Base-by-base conservation (phyloP, 2,888 invertebrate species). In the Operophtera brumata region DNA sequence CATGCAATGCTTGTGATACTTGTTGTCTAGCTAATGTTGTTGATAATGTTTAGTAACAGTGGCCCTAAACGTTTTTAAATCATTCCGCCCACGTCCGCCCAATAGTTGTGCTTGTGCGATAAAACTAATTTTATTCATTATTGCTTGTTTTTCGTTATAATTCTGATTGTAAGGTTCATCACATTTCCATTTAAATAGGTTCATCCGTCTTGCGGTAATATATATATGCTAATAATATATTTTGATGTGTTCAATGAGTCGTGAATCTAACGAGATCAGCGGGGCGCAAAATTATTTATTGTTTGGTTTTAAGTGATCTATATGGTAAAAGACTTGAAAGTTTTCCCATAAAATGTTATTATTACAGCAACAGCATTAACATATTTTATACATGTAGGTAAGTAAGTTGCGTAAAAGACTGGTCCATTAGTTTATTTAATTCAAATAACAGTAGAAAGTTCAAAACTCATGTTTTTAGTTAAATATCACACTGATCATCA, bases 181-280 rank as follows among this genome's bases (percentile, higher is more conserved):
- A 47, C 47, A 75, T 73, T 77, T 65, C 61, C 67, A 75, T 76
- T 73, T 71, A 66, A 73, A 72, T 71, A 63, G 68, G 69, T 52
- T 44, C 51, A 53, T 56, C 46, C 42, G 2, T 49, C 54, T 26
- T 44, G 36, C 48, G 14, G 40, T 47, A 59, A 61, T 62, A 51
- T 54, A n/a, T n/a, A n/a, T n/a, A n/a, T n/a, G 47, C 46, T 60
- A 59, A 53, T 48, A 52, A 47, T 41, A 40, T 41, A 39, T 36
- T 39, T n/a, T 36, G 53, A 54, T 49, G 46, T 47, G 50, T 28
- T 40, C 55, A 46, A 43, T 56, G 48, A 47, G 49, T 45, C 47
- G 50, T 34, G 45, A 48, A 48, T 50, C 43, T 35, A 50, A 36
- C 41, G 26, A 36, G 37, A 37, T 39, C 61, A 56, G 54, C 50